Percentiles rank a stretch among this genome's conserved stretches.
Evolutionary conservation across 2,113 vertebrate species (phyloP).

Genomic region (Hepsetus odoe): DNA sequence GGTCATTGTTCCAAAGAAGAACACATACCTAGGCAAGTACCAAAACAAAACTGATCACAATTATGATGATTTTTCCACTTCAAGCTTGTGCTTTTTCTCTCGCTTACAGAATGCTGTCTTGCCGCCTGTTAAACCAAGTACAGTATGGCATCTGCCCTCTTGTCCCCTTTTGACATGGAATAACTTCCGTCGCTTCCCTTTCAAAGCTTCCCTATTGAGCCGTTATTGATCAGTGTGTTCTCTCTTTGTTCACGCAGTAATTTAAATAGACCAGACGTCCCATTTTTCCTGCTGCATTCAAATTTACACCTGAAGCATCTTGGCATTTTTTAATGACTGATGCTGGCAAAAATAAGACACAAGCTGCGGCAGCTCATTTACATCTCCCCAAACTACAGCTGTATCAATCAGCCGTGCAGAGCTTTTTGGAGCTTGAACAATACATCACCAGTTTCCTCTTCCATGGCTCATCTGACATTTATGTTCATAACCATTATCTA

Average conservation of each 20-base stretch:
- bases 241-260: constrained; percentile 35
- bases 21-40: no score
- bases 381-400: constrained; percentile 23
- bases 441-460: constrained; percentile 50
- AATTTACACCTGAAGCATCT: constrained; percentile 33
- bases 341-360: constrained; percentile 31
- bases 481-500: constrained; percentile 59
- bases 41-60: no score
- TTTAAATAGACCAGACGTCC: constrained; percentile 25
- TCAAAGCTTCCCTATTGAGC: constrained; percentile 12
- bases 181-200: constrained; percentile 2
- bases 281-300: neutral
- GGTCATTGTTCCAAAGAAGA: no score
- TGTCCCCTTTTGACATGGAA: constrained; percentile 5
- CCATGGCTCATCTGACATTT: constrained; percentile 58
- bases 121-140: neutral
- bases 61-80: no score
- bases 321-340: constrained; percentile 31
- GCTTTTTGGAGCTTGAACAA: constrained; percentile 14
- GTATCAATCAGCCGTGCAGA: constrained; percentile 24
- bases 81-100: neutral
- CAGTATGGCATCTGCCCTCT: neutral
- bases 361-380: constrained; percentile 32
- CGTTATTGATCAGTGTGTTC: constrained; percentile 21
- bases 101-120: no score